phyloP scores from a whole-genome alignment of 2,888 invertebrate species.

The Volucella inanis region DNA sequence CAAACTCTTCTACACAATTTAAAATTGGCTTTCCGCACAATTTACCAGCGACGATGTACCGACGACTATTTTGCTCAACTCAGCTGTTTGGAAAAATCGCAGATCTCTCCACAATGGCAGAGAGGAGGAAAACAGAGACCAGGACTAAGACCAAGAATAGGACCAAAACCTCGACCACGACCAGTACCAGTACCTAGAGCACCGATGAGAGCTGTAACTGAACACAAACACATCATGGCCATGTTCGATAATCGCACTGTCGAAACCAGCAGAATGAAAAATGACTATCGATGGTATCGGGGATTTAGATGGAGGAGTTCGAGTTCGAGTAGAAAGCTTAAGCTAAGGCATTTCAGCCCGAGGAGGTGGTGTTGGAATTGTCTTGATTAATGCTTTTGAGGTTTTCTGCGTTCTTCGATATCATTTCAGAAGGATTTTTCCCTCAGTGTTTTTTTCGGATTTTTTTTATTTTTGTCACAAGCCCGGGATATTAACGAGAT shows the following conservation, averaged over 20 bases:
- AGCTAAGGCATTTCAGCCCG: background rate
- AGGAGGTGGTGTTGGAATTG: conserved; percentile 45
- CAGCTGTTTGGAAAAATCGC: conserved; percentile 2
- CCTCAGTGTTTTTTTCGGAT: conserved; percentile 6
- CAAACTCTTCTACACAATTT: conserved; percentile 57
- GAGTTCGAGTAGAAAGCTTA: background rate
- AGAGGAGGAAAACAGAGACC: background rate
- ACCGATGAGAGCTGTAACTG: conserved; percentile 5
- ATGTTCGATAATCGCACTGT: conserved; percentile 73
- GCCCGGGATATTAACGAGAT: conserved; percentile 70
- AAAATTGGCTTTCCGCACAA: conserved; percentile 63
- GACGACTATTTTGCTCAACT: conserved; percentile 19
- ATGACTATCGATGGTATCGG: conserved; percentile 66
- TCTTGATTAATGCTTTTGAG: conserved; percentile 73
- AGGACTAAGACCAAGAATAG: too few relatives aligned
- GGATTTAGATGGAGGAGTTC: conserved; percentile 3
- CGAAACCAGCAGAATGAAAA: conserved; percentile 74
- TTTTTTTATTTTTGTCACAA: conserved; percentile 53
- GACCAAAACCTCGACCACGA: background rate
- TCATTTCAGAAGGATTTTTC: conserved; percentile 52
- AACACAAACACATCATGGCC: conserved; percentile 62
- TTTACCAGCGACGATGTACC: conserved; percentile 45
- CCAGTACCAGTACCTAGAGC: background rate
- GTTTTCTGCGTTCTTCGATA: conserved; percentile 63
- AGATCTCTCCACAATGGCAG: background rate